These are phyloP conservation scores for Prionailurus viverrinus DNA, from an alignment of 2,113 vertebrate species.

Conservation along the genomic window DNA sequence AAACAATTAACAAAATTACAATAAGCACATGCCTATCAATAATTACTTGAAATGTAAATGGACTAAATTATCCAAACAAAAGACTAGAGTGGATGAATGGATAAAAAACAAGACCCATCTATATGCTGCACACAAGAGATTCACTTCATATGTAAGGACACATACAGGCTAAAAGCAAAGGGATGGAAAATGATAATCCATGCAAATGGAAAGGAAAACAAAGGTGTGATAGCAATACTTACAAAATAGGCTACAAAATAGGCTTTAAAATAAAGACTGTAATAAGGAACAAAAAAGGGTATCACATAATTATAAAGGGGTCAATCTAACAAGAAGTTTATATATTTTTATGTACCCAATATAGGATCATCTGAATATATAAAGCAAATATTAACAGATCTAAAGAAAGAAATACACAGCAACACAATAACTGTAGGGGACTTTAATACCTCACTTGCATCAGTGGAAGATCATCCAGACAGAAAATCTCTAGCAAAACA, in stretches of 20 bases:
- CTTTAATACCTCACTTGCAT: neutral
- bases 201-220: neutral
- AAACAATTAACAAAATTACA: neutral
- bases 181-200: neutral
- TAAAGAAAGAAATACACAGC: neutral
- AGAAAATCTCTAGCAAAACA: neutral
- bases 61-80: neutral
- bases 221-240: neutral
- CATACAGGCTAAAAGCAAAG: neutral
- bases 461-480: neutral
- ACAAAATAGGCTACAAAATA: neutral
- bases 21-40: neutral
- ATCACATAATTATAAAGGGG: neutral
- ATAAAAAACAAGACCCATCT: neutral
- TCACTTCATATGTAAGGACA: neutral
- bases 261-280: neutral
- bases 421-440: neutral
- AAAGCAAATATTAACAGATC: slow-evolving; percentile 1
- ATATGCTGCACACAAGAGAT: neutral
- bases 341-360: neutral
- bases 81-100: neutral
- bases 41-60: neutral
- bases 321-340: neutral
- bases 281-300: neutral
- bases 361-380: neutral